Conservation (phyloP, 1,140 invertebrate genomes). For the Dendroctonus valens region DNA sequence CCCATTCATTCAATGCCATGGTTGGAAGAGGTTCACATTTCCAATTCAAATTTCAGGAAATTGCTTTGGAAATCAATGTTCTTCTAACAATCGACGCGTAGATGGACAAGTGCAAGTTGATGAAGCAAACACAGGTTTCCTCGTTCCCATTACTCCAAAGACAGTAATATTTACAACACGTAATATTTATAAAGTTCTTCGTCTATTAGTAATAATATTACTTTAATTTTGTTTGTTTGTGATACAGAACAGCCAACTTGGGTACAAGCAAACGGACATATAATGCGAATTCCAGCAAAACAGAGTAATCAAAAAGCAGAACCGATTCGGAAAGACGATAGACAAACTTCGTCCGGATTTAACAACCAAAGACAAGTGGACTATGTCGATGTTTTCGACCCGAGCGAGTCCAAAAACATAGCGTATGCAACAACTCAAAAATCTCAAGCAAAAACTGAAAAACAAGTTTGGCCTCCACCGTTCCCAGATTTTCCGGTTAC, state of each 20-base stretch:
- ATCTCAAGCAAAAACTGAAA: constrained; percentile 12
- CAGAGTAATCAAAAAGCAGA: constrained; percentile 1
- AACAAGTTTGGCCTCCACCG: constrained; percentile 42
- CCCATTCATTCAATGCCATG: too few species aligned
- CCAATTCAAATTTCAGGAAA: too few species aligned
- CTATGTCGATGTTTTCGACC: constrained; percentile 36
- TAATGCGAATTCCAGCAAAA: constrained; percentile 19
- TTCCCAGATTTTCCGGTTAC: constrained; percentile 38
- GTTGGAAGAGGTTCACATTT: too few species aligned
- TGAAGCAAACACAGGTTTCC: too few species aligned
- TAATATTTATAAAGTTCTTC: too few species aligned
- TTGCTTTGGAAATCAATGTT: too few species aligned
- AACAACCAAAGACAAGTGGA: constrained; percentile 28
- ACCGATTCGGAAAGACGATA: constrained; percentile 15
- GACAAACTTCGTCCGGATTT: constrained; percentile 14
- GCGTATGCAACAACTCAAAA: constrained; percentile 14
- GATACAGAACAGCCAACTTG: neutral
- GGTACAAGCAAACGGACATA: constrained; percentile 3
- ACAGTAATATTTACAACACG: too few species aligned
- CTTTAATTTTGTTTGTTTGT: neutral
- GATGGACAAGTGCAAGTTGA: too few species aligned
- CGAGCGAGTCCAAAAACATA: constrained; percentile 17
- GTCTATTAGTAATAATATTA: too few species aligned
- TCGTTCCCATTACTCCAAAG: too few species aligned
- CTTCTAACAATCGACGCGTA: too few species aligned